A percentile compares a stretch with the other conserved stretches of the same genome.
Evolutionary conservation across 2,888 invertebrate species (phyloP).

Genomic region (Lycia hirtaria): DNA sequence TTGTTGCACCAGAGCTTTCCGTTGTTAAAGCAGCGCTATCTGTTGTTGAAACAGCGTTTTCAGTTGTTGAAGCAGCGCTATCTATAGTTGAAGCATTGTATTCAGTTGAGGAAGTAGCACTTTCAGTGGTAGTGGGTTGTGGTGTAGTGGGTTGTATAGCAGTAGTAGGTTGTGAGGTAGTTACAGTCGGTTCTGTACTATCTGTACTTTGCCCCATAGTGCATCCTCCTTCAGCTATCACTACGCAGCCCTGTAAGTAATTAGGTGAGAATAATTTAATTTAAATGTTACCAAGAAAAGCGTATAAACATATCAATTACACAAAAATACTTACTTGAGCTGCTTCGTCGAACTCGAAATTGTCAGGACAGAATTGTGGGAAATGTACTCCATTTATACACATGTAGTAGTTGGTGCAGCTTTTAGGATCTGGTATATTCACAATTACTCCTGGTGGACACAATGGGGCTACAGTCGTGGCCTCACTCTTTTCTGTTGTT

Average conservation of each 20-base stretch:
- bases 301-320: too few species aligned
- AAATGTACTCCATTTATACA: constrained; percentile 22
- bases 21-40: neutral
- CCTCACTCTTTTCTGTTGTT: too few species aligned
- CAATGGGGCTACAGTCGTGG: constrained; percentile 9
- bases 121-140: neutral
- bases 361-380: constrained; percentile 24
- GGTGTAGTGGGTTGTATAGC: neutral
- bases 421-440: constrained; percentile 24
- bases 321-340: neutral
- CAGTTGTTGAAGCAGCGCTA: neutral
- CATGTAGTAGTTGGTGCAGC: constrained; percentile 31
- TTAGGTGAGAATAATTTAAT: neutral
- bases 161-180: neutral
- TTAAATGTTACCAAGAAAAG: too few species aligned
- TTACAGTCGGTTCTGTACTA: neutral
- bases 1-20: neutral
- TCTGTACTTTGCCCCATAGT: constrained; percentile 32
- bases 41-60: neutral
- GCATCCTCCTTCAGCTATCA: constrained; percentile 49
- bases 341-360: constrained; percentile 12
- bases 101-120: neutral
- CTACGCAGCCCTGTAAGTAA: constrained; percentile 42
- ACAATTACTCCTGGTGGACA: constrained; percentile 23
- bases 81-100: neutral